Conservation (phyloP, 2,888 invertebrate genomes). For the Eupithecia subumbrata region DNA sequence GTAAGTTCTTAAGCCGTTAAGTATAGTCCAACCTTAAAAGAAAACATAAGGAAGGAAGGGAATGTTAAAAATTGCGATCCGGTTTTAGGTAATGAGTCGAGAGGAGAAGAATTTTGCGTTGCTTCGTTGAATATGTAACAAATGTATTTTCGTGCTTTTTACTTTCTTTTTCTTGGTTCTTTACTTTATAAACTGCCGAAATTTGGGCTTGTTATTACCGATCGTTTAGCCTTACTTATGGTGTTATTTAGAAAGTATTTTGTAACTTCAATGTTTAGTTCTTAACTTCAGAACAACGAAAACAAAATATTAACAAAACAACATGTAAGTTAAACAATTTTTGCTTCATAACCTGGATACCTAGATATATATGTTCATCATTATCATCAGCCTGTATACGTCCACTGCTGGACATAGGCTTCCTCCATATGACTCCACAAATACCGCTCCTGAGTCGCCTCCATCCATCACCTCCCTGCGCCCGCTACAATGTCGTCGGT, state of each 20-base stretch:
- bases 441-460: too few species aligned
- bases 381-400: too few species aligned
- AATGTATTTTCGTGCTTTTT: constrained; percentile 11
- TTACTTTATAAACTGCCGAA: constrained; percentile 5
- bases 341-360: too few species aligned
- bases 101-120: constrained; percentile 15
- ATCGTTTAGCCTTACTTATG: background rate
- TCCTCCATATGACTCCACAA: too few species aligned
- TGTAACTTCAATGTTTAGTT: too few species aligned
- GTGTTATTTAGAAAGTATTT: background rate
- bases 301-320: too few species aligned
- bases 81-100: constrained; percentile 43
- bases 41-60: constrained; percentile 46
- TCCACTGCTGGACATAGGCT: too few species aligned
- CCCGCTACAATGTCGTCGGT: too few species aligned
- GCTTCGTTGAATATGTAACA: constrained; percentile 16
- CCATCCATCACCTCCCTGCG: too few species aligned
- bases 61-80: constrained; percentile 49
- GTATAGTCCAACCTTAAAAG: background rate
- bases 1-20: background rate
- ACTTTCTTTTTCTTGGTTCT: constrained; percentile 1
- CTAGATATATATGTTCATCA: too few species aligned
- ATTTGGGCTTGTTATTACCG: background rate
- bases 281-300: too few species aligned
- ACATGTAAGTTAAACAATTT: too few species aligned